phyloP scores from a whole-genome alignment of 2,797 vertebrate genomes.

The Schizopygopsis pylzovi region DNA sequence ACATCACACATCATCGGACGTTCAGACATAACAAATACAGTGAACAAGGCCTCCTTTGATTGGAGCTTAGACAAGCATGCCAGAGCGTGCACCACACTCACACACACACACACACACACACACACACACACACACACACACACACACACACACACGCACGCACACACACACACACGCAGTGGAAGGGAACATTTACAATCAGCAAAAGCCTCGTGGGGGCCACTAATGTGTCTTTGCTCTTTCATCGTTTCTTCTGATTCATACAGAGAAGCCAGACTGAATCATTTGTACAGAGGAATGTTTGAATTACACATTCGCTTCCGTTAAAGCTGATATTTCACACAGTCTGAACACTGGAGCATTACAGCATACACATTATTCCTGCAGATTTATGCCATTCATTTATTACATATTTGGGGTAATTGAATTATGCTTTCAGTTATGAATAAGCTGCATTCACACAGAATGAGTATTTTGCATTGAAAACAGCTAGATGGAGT shows the following conservation, averaged over 20 bases:
- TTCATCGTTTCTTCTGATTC: constrained; percentile 19
- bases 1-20: constrained; percentile 53
- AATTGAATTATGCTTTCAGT: neutral
- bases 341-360: neutral
- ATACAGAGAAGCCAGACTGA: neutral
- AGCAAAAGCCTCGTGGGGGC: constrained; percentile 17
- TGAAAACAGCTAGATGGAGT: neutral
- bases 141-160: too few relatives aligned
- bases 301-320: neutral
- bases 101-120: constrained; percentile 4
- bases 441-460: neutral
- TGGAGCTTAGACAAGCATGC: constrained; percentile 56
- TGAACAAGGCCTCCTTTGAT: constrained; percentile 64
- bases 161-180: neutral
- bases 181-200: constrained; percentile 28
- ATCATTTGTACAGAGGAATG: constrained; percentile 9
- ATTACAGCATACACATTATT: neutral
- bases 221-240: constrained; percentile 19
- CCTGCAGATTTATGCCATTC: neutral
- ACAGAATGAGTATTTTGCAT: neutral
- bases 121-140: too few relatives aligned
- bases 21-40: constrained; percentile 61
- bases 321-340: neutral
- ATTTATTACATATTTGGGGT: neutral
- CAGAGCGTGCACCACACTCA: constrained; percentile 51